phyloP scores from a whole-genome alignment of 2,797 vertebrate species.

The Pempheris klunzingeri region DNA sequence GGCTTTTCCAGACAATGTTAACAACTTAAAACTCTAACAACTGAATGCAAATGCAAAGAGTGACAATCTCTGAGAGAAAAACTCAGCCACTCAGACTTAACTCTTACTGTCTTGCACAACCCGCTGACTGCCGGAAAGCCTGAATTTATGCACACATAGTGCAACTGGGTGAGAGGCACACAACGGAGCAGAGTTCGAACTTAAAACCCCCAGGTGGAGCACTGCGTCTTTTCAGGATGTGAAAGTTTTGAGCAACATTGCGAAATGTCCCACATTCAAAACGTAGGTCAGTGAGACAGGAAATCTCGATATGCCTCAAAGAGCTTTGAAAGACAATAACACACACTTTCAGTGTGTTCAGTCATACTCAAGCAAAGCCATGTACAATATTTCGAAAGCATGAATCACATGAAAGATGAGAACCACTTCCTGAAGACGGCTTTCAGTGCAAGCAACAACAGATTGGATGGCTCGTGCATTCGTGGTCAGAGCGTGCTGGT shows the following conservation, averaged over 20 bases:
- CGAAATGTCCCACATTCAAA: constrained; percentile 25
- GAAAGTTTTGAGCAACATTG: constrained; percentile 33
- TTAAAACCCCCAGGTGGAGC: constrained; percentile 14
- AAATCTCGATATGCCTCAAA: constrained; percentile 18
- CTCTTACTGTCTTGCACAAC: constrained; percentile 24
- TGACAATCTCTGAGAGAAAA: neutral
- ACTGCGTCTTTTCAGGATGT: constrained; percentile 44
- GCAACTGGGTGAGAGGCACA: constrained; percentile 22
- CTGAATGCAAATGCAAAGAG: neutral
- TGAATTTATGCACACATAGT: constrained; percentile 18
- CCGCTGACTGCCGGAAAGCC: neutral
- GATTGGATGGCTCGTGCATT: neutral
- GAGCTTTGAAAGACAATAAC: constrained; percentile 9
- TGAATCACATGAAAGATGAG: constrained; percentile 27
- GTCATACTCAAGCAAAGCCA: neutral
- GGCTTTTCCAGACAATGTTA: too few relatives aligned
- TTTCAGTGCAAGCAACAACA: neutral
- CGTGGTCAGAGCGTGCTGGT: neutral
- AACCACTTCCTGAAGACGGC: constrained; percentile 40
- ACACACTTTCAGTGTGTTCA: neutral
- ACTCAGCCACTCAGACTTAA: too few relatives aligned
- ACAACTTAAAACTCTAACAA: neutral
- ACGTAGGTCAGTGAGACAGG: constrained; percentile 35
- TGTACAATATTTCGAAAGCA: constrained; percentile 24
- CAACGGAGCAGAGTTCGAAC: neutral